These are phyloP conservation scores for Podiceps cristatus DNA, from an alignment of 2,113 vertebrate genomes.

Conservation along the genomic window DNA sequence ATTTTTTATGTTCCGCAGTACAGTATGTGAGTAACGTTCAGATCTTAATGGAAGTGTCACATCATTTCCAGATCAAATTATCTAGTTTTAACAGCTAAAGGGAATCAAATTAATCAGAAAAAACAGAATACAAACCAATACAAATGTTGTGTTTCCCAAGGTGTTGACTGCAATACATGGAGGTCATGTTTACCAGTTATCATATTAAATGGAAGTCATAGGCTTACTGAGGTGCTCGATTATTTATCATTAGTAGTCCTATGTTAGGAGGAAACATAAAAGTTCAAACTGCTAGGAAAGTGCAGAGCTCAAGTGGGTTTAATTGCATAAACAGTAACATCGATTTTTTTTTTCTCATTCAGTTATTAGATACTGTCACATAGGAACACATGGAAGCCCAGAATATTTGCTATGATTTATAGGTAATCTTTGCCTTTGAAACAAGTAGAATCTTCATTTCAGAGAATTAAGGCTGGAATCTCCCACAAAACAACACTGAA, in stretches of 20 bases:
- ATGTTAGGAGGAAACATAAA: background rate
- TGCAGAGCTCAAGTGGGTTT: background rate
- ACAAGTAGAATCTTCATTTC: background rate
- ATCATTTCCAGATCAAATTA: constrained; percentile 60
- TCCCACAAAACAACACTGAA: background rate
- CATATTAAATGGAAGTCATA: background rate
- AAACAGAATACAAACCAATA: constrained; percentile 12
- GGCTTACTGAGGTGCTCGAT: background rate
- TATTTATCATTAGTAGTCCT: background rate
- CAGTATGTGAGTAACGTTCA: background rate
- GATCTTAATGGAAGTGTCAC: constrained; percentile 60
- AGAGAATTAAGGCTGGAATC: background rate
- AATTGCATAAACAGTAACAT: background rate
- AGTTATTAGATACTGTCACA: background rate
- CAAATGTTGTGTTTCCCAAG: background rate
- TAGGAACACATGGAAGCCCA: background rate
- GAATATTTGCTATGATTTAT: background rate
- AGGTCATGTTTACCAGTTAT: background rate
- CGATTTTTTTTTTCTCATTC: background rate
- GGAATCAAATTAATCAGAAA: constrained; percentile 49
- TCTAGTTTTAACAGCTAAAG: constrained; percentile 48
- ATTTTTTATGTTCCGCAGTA: constrained; percentile 18
- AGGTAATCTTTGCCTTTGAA: background rate
- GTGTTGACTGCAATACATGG: background rate
- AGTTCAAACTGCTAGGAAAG: background rate